Evolutionary conservation across 2,797 vertebrate genomes (phyloP), one percentile per base, ranked within the genome.

Genomic region (Silurus lanzhouensis): DNA sequence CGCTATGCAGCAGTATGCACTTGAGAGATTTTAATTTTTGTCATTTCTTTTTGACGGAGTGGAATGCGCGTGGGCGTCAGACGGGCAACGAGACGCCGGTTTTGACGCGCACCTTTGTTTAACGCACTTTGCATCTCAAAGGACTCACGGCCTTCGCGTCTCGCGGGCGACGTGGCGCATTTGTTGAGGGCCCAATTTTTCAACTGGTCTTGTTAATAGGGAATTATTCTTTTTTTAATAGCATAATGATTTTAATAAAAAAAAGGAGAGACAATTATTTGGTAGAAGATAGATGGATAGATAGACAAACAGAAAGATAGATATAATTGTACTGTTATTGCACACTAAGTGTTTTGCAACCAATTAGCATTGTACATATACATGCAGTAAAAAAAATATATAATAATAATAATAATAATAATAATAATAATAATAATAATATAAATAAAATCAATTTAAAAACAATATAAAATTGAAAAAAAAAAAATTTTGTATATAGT

Each of bases 41-140:
- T 58, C 17, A 19, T 58, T 58, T 58, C 13, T 77, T 70, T 77
- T 31, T 64, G 22, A 78, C 64, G 64, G 58, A 58, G 72, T 61
- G 64, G 63, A 61, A 60, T 63, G 63, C 31, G 55, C 17, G n/a
- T 48, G 55, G 60, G 72, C 61, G 72, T 61, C 38, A 77, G 38
- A 15, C 61, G 48, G 74, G 38, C 84, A 58, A 19, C 6, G 17
- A 76, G n/a, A 55, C 3, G 1, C 67, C 63, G 60, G 19, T 64
- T 82, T 58, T 60, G 17, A 82, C 31, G 77, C n/a, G 77, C 63
- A 76, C 72, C 38, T 81, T 75, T 81, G 77, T 72, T 72, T 48
- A 12, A 64, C 38, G 27, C 57, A 38, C 19, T 81, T 81, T 5
- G 64, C n/a, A 55, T 3, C 52, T 76, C 20, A n/a, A 81, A 82